phyloP scores from a whole-genome alignment of 2,888 invertebrate genomes.

The Tuta absoluta region DNA sequence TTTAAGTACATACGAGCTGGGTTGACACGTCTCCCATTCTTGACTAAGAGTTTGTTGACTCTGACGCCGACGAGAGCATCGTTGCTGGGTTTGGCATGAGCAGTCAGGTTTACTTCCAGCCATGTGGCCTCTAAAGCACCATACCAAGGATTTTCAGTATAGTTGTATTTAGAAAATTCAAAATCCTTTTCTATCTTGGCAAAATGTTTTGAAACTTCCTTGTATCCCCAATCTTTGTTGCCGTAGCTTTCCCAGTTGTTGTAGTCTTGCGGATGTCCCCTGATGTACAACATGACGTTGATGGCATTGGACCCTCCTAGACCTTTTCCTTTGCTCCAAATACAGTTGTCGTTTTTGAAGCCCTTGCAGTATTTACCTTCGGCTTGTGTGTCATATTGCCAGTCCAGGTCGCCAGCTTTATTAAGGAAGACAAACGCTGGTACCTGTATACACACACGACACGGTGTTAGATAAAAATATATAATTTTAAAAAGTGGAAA shows the following conservation, averaged over 20 bases:
- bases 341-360: conserved; percentile 56
- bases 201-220: conserved; percentile 67
- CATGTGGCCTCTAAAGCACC: conserved; percentile 55
- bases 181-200: conserved; percentile 64
- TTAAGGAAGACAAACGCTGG: conserved; percentile 57
- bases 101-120: conserved; percentile 58
- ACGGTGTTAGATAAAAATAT: too few relatives aligned
- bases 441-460: conserved; percentile 58
- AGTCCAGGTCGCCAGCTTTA: conserved; percentile 62
- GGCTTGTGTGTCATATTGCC: conserved; percentile 76
- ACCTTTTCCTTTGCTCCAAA: conserved; percentile 85
- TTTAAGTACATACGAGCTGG: conserved; percentile 74
- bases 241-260: conserved; percentile 78
- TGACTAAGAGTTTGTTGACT: conserved; percentile 67
- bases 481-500: neutral
- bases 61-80: conserved; percentile 69
- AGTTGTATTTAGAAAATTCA: conserved; percentile 34
- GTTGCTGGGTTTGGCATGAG: conserved; percentile 42
- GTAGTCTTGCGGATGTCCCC: conserved; percentile 79
- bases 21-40: conserved; percentile 71
- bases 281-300: conserved; percentile 83
- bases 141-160: conserved; percentile 45
- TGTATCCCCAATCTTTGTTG: conserved; percentile 79
- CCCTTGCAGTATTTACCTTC: conserved; percentile 60
- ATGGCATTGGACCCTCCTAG: conserved; percentile 83